Evolutionary conservation across 1,140 invertebrate genomes (phyloP), one percentile per base, ranked within the genome.

Genomic region (Bombus waltoni): DNA sequence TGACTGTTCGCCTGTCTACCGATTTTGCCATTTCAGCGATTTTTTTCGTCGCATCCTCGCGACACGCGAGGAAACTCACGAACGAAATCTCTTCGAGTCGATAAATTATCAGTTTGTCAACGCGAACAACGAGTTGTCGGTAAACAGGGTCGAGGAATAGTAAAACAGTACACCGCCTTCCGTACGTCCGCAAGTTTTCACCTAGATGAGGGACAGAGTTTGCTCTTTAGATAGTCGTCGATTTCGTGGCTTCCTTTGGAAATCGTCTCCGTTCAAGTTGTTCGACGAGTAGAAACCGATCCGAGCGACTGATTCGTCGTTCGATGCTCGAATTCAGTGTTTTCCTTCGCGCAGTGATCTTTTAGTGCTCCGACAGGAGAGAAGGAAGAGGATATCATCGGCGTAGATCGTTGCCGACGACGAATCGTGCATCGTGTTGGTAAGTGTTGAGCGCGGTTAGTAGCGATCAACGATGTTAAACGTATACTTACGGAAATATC

Each of bases 271-370:
- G 35, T 28, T 22, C 9, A 4, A 72, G 10, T 28, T 68, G 38
- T 44, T 57, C 47, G 44, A 32, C 32, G 6, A 28, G 13, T n/a
- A 40, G 15, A 3, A 72, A 18, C 71, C 71, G 8, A 28, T 15
- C 8, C 28, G 28, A 11, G 32, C 28, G 74, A 22, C 53, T 22
- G 35, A 28, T 40, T 15, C 22, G 18, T 15, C 22, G 18, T 53
- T 53, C 47, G 47, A 53, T 53, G 10, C 18, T 79, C 53, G 47
- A 86, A 84, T 78, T 85, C 40, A 83, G 89, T 90, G 86, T 66
- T 88, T 53, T 32, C 32, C 18, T 1, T 90, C 83, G 42, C 47
- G 32, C 25, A 90, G 89, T 90, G 89, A 86, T 90, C 75, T 83
- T 71, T 76, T 8, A 81, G 89, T 88, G 86, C 35, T 68, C 35